Base-by-base conservation (phyloP, 2,888 invertebrate species). In the Xylota sylvarum region DNA sequence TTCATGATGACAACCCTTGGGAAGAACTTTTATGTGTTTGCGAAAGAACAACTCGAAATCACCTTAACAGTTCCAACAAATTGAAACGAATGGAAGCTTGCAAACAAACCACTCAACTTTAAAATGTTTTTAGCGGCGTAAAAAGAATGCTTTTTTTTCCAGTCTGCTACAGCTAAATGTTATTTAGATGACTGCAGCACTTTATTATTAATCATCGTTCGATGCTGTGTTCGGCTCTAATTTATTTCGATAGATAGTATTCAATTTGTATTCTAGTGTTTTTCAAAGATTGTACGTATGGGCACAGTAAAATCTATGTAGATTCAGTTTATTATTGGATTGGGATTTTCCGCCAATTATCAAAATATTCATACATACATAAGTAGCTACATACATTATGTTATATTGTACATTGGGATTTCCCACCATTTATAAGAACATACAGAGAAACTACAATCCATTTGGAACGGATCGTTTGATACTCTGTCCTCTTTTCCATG, bases 221-320 rank as follows among this genome's bases (percentile, higher is more conserved):
- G 14, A 5, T 46, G 19, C 17, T 69, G 74, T 76, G 81, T 40
- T 81, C 60, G 60, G 74, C 76, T 76, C 46, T 76, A 69, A 37
- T 81, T 81, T 65, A 65, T 19, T 64, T 40, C 4, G 1, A 23
- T 23, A 6, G 40, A 56, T 56, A 56, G 0, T 7, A 6, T 6
- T 6, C 32, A 32, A 32, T 23, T 23, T 23, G 23, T 23, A 23
- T 23, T 23, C 23, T 23, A 23, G 23, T 23, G 23, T 23, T 23
- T 23, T 23, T 23, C 23, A 23, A 23, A 23, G 23, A 23, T 23
- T 23, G 23, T 23, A 23, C 3, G 23, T 23, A 23, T 23, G 23
- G 23, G 3, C 23, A 3, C 23, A 23, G 23, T 23, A 32, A 32
- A 32, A 32, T 32, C 4, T 32, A 32, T 32, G 2, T 23, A 23